phyloP scores from a whole-genome alignment of 2,888 invertebrate genomes.

The Platycheirus rosarum region DNA sequence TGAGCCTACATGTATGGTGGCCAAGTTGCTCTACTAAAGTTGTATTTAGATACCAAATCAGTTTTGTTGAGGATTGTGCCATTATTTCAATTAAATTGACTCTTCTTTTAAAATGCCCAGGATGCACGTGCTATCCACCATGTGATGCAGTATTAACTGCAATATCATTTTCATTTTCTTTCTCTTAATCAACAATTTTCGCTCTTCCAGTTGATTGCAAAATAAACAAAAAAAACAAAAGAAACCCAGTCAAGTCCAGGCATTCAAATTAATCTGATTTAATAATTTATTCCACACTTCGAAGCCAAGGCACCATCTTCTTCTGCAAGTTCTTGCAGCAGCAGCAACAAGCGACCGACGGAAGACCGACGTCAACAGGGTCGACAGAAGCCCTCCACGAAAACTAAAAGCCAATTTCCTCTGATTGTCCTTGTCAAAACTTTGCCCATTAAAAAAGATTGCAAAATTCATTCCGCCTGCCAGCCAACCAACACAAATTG shows the following conservation, averaged over 20 bases:
- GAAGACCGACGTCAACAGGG: conserved; percentile 60
- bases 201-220: conserved; percentile 56
- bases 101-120: conserved; percentile 31
- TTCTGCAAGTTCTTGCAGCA: conserved; percentile 14
- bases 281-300: conserved; percentile 65
- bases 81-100: conserved; percentile 71
- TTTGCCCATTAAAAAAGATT: conserved; percentile 74
- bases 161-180: conserved; percentile 41
- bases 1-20: conserved; percentile 34
- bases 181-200: conserved; percentile 46
- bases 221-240: conserved; percentile 42
- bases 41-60: conserved; percentile 46
- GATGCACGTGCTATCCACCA: conserved; percentile 34
- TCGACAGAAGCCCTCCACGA: conserved; percentile 71
- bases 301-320: conserved; percentile 34
- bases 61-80: conserved; percentile 45
- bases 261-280: conserved; percentile 73
- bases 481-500: conserved; percentile 73
- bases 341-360: too few species aligned
- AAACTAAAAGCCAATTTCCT: conserved; percentile 74
- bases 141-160: neutral
- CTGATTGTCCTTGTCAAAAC: conserved; percentile 75
- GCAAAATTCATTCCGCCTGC: conserved; percentile 74
- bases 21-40: conserved; percentile 54
- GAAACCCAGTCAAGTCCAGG: neutral